A percentile compares a stretch with the other conserved stretches of the same genome.
Conservation (phyloP, 2,113 vertebrate genomes). For the Psilopogon haemacephalus region DNA sequence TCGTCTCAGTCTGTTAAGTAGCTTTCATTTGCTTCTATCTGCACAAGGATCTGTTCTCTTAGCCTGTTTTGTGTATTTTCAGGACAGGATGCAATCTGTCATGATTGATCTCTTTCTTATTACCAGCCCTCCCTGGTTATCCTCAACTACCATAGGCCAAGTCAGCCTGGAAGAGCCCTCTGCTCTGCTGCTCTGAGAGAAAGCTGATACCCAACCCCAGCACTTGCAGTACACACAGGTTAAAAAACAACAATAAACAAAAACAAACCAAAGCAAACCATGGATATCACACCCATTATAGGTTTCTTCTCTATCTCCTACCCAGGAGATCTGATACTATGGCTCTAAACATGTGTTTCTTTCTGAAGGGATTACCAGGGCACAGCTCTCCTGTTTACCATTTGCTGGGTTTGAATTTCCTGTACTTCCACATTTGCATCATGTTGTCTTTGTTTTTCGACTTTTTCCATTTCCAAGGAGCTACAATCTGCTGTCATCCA, state of each 20-base stretch:
- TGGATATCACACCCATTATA: too few relatives aligned
- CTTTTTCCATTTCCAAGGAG: conserved; percentile 77
- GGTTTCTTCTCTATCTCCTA: neutral
- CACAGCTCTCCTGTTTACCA: conserved; percentile 73
- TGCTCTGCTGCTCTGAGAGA: neutral
- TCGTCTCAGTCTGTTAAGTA: too few relatives aligned
- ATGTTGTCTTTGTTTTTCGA: conserved; percentile 71
- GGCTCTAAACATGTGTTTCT: neutral
- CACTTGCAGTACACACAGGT: fast-evolving
- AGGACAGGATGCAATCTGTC: neutral
- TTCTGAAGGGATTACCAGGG: neutral
- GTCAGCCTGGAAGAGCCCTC: too few relatives aligned
- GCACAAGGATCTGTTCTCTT: too few relatives aligned
- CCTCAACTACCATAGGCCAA: neutral
- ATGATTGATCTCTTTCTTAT: neutral
- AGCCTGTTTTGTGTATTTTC: neutral
- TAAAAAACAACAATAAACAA: neutral
- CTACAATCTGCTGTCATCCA: conserved; percentile 72
- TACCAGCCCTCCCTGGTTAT: too few relatives aligned
- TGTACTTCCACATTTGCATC: conserved; percentile 70
- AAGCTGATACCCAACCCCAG: neutral
- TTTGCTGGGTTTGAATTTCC: conserved; percentile 79
- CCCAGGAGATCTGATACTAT: neutral
- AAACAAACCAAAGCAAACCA: neutral
- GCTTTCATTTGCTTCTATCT: too few relatives aligned